Conservation (phyloP, 1,140 invertebrate species). For the Drosophila kanapiae region DNA sequence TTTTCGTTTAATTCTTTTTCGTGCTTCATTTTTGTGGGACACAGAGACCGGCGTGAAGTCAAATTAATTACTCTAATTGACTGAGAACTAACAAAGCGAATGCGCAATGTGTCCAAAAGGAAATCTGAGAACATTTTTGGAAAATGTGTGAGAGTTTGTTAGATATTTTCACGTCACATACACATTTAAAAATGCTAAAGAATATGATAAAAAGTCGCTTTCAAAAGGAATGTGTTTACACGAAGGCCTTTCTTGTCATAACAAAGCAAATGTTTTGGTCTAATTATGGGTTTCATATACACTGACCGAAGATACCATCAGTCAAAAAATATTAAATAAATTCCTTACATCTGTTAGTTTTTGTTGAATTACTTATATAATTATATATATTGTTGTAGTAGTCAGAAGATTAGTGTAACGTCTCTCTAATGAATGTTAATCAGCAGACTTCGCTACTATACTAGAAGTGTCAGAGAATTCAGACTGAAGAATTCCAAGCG, state of each 20-base stretch:
- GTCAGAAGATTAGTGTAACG: too few species aligned
- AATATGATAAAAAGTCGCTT: constrained; percentile 3
- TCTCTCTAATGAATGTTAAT: too few species aligned
- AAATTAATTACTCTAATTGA: constrained; percentile 75
- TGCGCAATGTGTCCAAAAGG: constrained; percentile 18
- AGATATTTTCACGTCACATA: background rate
- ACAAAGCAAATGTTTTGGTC: background rate
- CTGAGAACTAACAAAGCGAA: constrained; percentile 60
- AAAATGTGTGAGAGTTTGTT: constrained; percentile 5
- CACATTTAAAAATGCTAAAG: background rate
- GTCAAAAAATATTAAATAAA: too few species aligned
- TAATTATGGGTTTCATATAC: background rate
- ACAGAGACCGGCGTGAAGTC: constrained; percentile 40
- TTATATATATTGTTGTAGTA: too few species aligned
- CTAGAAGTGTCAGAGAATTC: too few species aligned
- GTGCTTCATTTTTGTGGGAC: constrained; percentile 8
- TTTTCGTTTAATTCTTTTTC: constrained; percentile 14
- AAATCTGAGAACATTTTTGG: constrained; percentile 3
- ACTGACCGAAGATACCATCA: background rate
- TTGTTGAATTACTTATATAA: too few species aligned
- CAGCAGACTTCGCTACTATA: too few species aligned
- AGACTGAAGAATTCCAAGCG: too few species aligned
- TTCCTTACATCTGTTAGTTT: too few species aligned
- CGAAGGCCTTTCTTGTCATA: background rate
- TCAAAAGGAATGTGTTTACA: constrained; percentile 15